phyloP scores from a whole-genome alignment of 2,113 vertebrate species.

The Illadopsis cleaveri region DNA sequence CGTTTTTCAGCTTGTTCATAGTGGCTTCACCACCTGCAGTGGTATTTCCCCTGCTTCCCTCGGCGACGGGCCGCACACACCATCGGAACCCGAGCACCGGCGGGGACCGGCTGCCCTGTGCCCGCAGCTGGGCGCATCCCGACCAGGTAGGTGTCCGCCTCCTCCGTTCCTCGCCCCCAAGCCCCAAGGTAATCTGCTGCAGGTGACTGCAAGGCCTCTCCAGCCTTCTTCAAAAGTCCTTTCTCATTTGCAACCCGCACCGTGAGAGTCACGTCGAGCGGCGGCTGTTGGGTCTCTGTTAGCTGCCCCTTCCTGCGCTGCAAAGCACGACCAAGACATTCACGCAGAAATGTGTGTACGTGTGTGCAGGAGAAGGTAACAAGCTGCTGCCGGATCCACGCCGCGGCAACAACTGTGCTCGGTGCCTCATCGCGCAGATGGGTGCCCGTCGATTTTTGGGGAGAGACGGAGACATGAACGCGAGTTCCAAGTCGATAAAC shows the following conservation, averaged over 20 bases:
- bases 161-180: too few species aligned
- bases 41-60: not conserved
- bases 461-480: not conserved
- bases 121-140: not conserved
- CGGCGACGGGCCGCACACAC: not conserved
- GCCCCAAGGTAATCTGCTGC: not conserved
- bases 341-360: accelerated
- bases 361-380: not conserved
- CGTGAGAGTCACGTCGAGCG: not conserved
- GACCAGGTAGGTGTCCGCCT: not conserved
- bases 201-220: not conserved
- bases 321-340: not conserved
- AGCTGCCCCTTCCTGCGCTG: not conserved
- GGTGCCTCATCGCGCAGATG: accelerated
- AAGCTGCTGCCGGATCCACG: not conserved
- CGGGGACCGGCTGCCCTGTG: not conserved
- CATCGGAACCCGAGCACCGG: too few species aligned
- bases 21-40: not conserved
- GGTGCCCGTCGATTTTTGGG: not conserved
- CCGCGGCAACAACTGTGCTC: not conserved
- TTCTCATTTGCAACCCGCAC: not conserved
- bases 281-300: not conserved
- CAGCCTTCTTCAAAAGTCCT: not conserved
- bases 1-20: constrained; percentile 11
- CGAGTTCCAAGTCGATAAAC: not conserved